Evolutionary conservation across 2,888 invertebrate genomes (phyloP), one percentile per base, ranked within the genome.

Genomic region (Mesochorus sp.): DNA sequence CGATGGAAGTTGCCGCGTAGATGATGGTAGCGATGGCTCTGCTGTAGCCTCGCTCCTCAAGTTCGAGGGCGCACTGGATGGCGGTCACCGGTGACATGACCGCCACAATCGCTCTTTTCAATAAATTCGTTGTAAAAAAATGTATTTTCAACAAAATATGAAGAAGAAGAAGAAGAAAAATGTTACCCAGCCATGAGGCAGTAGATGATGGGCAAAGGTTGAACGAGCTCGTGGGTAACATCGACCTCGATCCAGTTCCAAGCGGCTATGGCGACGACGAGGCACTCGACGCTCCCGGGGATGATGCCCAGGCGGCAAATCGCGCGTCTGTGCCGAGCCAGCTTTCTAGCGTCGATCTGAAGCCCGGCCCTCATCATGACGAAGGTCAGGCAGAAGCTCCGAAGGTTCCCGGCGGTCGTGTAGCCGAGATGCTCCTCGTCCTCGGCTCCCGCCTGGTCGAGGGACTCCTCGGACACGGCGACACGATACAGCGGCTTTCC

Each of bases 11-110:
- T 0, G 94, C 93, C 1, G 94, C 94, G 74, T 94, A 93, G 3
- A 95, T 94, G 70, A 96, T 91, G 0, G 95, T 95, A 49, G 95
- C 94, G 53, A 96, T 94, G 17, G 95, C 95, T 87, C 94, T 94
- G 84, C 95, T 95, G 82, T 92, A 93, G 1, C 93, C 93, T 76
- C 90, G 90, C 79, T 93, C 93, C n/a, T 76, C 79, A 24, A 79
- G 76, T 17, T 67, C 73, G n/a, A 79, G 68, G 24, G 76, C 75
- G 42, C 79, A 79, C 26, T 73, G 72, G n/a, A 79, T 76, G 14
- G 79, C 76, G 0, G 73, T 73, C 12, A 79, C 79, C 0, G 79
- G 79, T 34, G 79, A 79, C 79, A 79, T 79, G 19, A 76, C 72
- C 34, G 79, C 79, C 19, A 79, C 72, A n/a, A 79, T 75, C 8